Percentiles rank a stretch among this genome's conserved stretches.
These are phyloP conservation scores for Gryon sp. DNA, from an alignment of 1,140 invertebrate species.

Conservation along the genomic window DNA sequence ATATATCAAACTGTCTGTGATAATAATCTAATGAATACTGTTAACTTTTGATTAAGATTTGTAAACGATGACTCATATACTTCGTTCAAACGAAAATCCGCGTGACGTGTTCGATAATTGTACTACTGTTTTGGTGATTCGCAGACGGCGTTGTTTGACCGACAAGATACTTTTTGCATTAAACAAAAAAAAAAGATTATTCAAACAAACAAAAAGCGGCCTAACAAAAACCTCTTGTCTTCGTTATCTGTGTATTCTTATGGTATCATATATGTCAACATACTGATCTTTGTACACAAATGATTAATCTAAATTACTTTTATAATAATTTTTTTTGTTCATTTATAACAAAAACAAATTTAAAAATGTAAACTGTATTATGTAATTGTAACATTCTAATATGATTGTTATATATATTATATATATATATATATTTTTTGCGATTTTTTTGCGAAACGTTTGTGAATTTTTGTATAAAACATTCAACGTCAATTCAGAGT, in stretches of 20 bases:
- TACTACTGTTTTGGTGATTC: slow-evolving; percentile 2
- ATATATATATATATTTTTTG: too few relatives aligned
- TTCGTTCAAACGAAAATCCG: slow-evolving; percentile 14
- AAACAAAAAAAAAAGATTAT: background rate
- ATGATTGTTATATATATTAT: background rate
- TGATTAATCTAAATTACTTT: background rate
- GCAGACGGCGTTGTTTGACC: slow-evolving; percentile 8
- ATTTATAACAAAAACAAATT: background rate
- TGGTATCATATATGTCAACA: slow-evolving; percentile 4
- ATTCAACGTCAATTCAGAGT: background rate
- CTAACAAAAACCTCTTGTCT: background rate
- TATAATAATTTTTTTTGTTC: background rate
- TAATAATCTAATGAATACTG: slow-evolving; percentile 36
- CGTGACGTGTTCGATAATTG: slow-evolving; percentile 17
- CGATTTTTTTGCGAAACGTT: background rate
- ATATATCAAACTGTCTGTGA: slow-evolving; percentile 49
- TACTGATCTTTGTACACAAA: background rate
- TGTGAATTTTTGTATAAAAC: background rate
- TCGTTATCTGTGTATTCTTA: background rate
- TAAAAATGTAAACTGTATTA: too few relatives aligned
- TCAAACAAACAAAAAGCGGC: background rate
- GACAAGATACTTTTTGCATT: slow-evolving; percentile 3
- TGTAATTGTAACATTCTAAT: background rate
- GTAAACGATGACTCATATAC: background rate
- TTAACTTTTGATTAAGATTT: background rate